Evolutionary conservation across 2,888 invertebrate genomes (phyloP), one percentile per base, ranked within the genome.

Genomic region (Physocephala rufipes): DNA sequence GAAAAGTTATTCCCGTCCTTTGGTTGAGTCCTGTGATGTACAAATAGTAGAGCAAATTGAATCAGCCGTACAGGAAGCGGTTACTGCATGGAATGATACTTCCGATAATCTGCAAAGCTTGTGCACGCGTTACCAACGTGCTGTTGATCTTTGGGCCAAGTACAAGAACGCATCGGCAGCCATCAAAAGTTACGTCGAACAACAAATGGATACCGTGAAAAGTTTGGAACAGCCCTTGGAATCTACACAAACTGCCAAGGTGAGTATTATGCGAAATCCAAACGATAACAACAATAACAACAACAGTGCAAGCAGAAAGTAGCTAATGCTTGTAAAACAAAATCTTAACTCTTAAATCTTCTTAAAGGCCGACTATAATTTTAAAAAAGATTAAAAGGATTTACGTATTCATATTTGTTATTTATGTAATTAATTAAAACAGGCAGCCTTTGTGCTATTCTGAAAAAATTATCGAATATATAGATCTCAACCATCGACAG

Each of bases 81-180:
- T 92, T 16, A 89, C 91, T 4, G 92, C 93, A 51, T 95, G 94
- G 89, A 90, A 92, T 79, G 92, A 92, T 80, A 94, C 94, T n/a
- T 91, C 92, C 83, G 88, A 89, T 77, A 92, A 93, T 83, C 89
- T 95, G 76, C 90, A 90, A 76, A 91, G 92, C 78, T 89, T 95
- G 77, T 93, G 93, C 84, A 91, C 86, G 78, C 88, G 91, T 79
- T 95, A 95, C 87, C 92, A 93, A 83, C 90, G 92, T 82, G 95
- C 94, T 3, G 93, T 94, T 70, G 90, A 91, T 64, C 89, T 95
- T 72, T 95, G 95, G 95, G 89, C 91, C 81, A 90, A 91, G 73
- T 95, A 95, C 87, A 89, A 91, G 51, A 93, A 93, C 83, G 92
- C 94, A 12, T 92, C 92, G 70, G 92, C 91, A 59, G 89, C 91